phyloP scores from a whole-genome alignment of 2,113 vertebrate genomes.

The Stigmatopora argus region DNA sequence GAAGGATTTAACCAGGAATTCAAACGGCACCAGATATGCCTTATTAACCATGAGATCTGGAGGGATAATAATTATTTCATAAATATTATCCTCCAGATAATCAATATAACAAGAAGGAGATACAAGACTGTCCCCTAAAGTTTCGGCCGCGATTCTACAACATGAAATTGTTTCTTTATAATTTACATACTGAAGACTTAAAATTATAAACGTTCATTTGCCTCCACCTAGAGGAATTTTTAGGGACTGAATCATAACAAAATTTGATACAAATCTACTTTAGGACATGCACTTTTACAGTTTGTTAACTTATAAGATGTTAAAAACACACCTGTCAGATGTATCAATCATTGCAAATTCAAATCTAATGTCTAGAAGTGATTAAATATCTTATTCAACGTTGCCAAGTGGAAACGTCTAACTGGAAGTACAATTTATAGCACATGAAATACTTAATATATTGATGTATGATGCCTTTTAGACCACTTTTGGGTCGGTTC shows the following conservation, averaged over 20 bases:
- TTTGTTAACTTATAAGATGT: neutral
- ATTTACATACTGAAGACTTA: neutral
- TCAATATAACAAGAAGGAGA: neutral
- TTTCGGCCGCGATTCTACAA: neutral
- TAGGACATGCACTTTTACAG: neutral
- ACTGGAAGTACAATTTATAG: neutral
- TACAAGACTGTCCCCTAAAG: neutral
- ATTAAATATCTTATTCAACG: neutral
- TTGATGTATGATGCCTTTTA: neutral
- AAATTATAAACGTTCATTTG: conserved; percentile 35
- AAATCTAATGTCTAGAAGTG: neutral
- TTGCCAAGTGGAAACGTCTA: neutral
- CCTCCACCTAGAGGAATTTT: conserved; percentile 63
- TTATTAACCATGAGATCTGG: conserved; percentile 34
- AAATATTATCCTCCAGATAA: neutral
- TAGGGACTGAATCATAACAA: neutral
- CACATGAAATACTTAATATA: neutral
- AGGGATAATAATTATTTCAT: conserved; percentile 12
- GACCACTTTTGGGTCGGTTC: neutral
- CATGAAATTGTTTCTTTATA: neutral
- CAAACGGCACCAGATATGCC: conserved; percentile 40
- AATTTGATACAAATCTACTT: neutral
- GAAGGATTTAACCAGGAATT: conserved; percentile 46
- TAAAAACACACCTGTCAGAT: neutral
- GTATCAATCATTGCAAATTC: neutral